Percentiles rank a stretch among this genome's conserved stretches.
Evolutionary conservation across 2,888 invertebrate species (phyloP).

Genomic region (Rhagophthalmus giganteus): DNA sequence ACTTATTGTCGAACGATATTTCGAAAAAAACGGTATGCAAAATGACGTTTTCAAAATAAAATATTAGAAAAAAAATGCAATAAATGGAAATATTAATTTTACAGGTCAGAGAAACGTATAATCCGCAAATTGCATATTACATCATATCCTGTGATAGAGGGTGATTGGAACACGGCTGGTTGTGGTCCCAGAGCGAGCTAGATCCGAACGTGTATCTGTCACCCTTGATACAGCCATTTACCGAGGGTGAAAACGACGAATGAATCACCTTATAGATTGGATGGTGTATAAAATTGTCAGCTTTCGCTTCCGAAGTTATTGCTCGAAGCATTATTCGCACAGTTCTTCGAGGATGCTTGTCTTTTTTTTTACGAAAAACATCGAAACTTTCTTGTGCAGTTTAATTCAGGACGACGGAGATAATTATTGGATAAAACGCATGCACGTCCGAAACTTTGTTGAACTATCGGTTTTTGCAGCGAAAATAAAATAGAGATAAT

Average conservation of each 20-base stretch:
- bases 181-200: conserved; percentile 18
- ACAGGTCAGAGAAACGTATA: conserved; percentile 20
- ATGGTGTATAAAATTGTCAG: conserved; percentile 27
- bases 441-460: too few species aligned
- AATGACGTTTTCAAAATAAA: neutral
- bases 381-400: too few species aligned
- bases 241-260: conserved; percentile 23
- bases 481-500: too few species aligned
- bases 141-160: conserved; percentile 14
- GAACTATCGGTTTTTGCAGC: too few species aligned
- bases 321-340: conserved; percentile 14
- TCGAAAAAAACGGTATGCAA: too few species aligned
- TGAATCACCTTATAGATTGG: conserved; percentile 30
- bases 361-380: conserved; percentile 2
- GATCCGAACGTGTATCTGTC: conserved; percentile 19
- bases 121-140: conserved; percentile 24
- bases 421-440: too few species aligned
- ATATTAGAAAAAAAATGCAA: neutral
- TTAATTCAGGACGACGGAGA: conserved; percentile 1
- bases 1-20: too few species aligned
- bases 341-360: conserved; percentile 3
- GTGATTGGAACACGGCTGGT: conserved; percentile 23
- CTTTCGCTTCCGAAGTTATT: conserved; percentile 24
- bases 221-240: conserved; percentile 29
- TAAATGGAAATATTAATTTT: conserved; percentile 1